Percentiles rank a stretch among this genome's conserved stretches.
These are phyloP conservation scores for Myotis daubentonii DNA, from an alignment of 2,797 vertebrate species.

Conservation along the genomic window DNA sequence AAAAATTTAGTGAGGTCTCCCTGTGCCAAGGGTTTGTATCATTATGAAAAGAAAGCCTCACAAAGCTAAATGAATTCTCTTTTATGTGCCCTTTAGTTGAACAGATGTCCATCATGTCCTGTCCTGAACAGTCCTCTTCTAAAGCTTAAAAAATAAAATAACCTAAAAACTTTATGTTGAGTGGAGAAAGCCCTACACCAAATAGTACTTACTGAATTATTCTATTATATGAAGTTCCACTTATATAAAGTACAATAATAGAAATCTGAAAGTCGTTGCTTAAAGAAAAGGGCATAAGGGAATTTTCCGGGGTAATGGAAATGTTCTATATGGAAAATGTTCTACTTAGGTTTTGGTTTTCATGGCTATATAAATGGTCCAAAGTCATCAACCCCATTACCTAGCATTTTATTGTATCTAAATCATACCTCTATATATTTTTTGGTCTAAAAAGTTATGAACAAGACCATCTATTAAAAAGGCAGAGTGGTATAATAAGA, in stretches of 20 bases:
- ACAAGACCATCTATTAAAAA: not conserved
- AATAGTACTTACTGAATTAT: constrained; percentile 21
- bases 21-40: not conserved
- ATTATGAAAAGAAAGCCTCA: not conserved
- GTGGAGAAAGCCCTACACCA: not conserved
- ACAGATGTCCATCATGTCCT: not conserved
- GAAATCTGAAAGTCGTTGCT: constrained; percentile 10
- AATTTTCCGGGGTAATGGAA: not conserved
- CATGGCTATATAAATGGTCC: not conserved
- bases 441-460: not conserved
- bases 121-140: not conserved
- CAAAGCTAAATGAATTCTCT: constrained; percentile 49
- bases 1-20: constrained; percentile 41
- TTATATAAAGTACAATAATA: not conserved
- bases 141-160: not conserved
- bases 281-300: not conserved
- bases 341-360: constrained; percentile 55
- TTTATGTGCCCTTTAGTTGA: not conserved
- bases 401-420: constrained; percentile 33
- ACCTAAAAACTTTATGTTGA: not conserved
- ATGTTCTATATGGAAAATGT: not conserved
- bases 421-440: not conserved
- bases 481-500: not conserved
- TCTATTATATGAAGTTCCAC: not conserved
- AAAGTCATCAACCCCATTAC: not conserved